phyloP scores from a whole-genome alignment of 1,140 invertebrate genomes.

The Drosophila carrolli region DNA sequence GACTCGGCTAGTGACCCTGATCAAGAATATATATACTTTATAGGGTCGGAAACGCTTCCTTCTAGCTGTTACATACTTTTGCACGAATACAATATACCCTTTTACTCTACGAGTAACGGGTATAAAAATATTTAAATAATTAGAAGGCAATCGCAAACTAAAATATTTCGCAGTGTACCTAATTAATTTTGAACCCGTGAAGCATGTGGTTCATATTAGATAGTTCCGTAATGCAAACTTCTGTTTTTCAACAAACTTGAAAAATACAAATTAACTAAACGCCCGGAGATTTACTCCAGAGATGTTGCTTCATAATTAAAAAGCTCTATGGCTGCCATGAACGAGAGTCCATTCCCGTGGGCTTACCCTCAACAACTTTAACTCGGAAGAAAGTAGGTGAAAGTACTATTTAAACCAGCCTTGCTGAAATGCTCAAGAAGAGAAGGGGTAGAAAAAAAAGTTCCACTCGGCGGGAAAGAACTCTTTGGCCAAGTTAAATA shows the following conservation, averaged over 20 bases:
- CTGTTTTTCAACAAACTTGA: conserved; percentile 47
- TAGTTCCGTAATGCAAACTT: conserved; percentile 15
- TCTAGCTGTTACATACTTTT: too few relatives aligned
- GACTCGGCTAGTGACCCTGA: too few relatives aligned
- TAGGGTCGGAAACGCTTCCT: too few relatives aligned
- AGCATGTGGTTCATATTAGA: neutral
- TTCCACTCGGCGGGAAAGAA: conserved; percentile 20
- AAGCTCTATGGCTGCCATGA: conserved; percentile 19
- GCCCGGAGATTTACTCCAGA: conserved; percentile 27
- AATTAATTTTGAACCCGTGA: neutral
- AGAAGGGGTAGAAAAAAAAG: conserved; percentile 4
- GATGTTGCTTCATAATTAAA: conserved; percentile 46
- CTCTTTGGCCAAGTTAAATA: conserved; percentile 51
- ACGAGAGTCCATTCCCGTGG: conserved; percentile 34
- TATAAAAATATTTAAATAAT: too few relatives aligned
- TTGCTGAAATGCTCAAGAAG: conserved; percentile 49
- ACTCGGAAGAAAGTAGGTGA: conserved; percentile 65
- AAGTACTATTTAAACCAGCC: conserved; percentile 75
- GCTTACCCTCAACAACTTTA: conserved; percentile 58
- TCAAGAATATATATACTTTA: too few relatives aligned
- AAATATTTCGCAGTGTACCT: neutral
- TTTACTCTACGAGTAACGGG: too few relatives aligned
- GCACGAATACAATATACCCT: too few relatives aligned
- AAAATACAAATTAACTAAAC: conserved; percentile 51
- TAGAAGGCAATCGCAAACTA: neutral